Percentiles rank a stretch among this genome's conserved stretches.
Conservation (phyloP, 2,113 vertebrate genomes). For the Eonycteris spelaea region DNA sequence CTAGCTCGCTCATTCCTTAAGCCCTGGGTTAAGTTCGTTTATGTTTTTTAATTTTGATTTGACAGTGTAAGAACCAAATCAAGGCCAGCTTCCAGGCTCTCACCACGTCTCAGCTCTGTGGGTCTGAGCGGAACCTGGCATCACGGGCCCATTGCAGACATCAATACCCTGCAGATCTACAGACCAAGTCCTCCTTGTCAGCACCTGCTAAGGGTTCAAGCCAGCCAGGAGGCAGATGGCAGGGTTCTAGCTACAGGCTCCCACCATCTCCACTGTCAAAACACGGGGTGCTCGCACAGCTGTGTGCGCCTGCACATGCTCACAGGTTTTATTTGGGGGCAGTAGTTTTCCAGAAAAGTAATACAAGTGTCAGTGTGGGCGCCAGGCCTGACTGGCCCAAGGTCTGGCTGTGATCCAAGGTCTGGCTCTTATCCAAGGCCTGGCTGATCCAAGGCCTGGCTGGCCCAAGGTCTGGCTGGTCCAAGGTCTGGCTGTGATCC, state of each 20-base stretch:
- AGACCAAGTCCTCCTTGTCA: background rate
- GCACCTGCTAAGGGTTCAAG: background rate
- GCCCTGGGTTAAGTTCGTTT: background rate
- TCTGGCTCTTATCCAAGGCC: no score
- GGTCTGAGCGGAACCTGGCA: background rate
- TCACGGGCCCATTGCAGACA: background rate
- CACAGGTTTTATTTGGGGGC: background rate
- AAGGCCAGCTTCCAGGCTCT: background rate
- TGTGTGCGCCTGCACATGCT: background rate
- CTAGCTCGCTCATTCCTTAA: background rate
- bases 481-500: no score
- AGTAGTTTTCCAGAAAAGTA: background rate
- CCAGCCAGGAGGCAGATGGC: background rate
- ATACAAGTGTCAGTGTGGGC: background rate
- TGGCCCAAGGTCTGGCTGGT: no score
- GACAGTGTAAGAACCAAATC: background rate
- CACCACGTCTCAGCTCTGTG: rapidly evolving
- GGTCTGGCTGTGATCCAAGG: no score
- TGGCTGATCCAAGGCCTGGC: no score
- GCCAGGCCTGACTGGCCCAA: no score
- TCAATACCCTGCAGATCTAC: background rate
- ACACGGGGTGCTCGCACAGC: rapidly evolving
- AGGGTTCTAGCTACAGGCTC: no score
- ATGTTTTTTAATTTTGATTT: background rate
- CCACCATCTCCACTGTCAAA: background rate